Evolutionary conservation across 2,888 invertebrate genomes (phyloP), one percentile per base, ranked within the genome.

Genomic region (Pyrochroa serraticornis): DNA sequence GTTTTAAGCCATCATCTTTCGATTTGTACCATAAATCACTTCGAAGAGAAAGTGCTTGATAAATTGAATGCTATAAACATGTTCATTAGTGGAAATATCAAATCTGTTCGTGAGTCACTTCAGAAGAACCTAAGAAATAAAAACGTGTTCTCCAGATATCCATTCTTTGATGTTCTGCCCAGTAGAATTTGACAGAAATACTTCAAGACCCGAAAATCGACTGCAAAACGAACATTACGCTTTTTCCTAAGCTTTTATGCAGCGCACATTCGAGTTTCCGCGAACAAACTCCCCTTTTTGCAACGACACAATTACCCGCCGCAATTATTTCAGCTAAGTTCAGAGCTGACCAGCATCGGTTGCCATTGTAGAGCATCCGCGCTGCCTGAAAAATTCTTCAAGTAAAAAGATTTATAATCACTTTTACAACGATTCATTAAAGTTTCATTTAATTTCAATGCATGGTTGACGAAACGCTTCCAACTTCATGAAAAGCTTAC

Each of bases 1-100:
- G 58, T 58, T 53, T 48, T 39, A 58, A 58, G 44, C 48, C 48
- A 58, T 58, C 53, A 53, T 53, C 44, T 39, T 14, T 31, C 48
- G 44, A 58, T 53, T 53, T 44, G 30, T 36, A 36, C 34, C 34
- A 58, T 58, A 58, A 58, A 58, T 58, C 58, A 58, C 39, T 39
- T 43, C 32, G 33, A 3, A 47, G 36, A 39, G 39, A 52, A 53
- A 53, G 12, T 42, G 47, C 33, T 32, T 58, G 50, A 52, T 55
- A 60, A 44, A 56, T 56, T 62, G 58, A 62, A 48, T 35, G 53
- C 45, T 36, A 60, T 58, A 63, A 63, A 63, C 51, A 63, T 51
- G 60, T 60, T 63, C 60, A 60, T 63, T 57, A 63, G 57, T 60
- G 48, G 60, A 57, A 56, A 62, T 56, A 60, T 62, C 57, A 57